These are phyloP conservation scores for Morelia viridis DNA, from an alignment of 2,797 vertebrate genomes.

Conservation along the genomic window DNA sequence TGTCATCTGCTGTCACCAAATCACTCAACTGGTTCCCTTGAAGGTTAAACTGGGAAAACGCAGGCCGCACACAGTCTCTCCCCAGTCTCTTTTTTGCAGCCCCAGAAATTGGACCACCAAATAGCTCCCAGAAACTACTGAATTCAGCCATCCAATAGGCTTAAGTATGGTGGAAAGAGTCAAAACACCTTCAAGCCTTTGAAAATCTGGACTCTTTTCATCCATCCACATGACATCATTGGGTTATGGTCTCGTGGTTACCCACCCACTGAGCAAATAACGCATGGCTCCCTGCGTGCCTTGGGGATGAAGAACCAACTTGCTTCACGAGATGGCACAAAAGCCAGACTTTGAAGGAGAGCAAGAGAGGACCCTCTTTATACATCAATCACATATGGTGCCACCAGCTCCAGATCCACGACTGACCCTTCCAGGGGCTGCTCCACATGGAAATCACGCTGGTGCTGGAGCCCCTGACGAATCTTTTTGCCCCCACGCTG, in stretches of 20 bases:
- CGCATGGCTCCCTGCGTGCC: background rate
- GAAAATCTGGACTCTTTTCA: background rate
- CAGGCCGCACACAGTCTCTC: background rate
- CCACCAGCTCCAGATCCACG: constrained; percentile 76
- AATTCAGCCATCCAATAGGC: background rate
- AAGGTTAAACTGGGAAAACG: background rate
- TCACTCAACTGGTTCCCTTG: background rate
- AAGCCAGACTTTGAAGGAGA: background rate
- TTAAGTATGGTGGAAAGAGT: background rate
- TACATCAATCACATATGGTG: constrained; percentile 50
- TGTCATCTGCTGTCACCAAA: background rate
- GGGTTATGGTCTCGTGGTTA: background rate
- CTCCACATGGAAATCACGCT: constrained; percentile 81
- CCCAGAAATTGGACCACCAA: background rate
- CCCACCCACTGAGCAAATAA: background rate
- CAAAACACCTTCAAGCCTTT: background rate
- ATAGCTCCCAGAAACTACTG: background rate
- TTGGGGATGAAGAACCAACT: background rate
- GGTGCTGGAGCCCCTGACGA: constrained; percentile 75
- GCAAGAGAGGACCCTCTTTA: constrained; percentile 13
- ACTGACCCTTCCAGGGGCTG: constrained; percentile 79
- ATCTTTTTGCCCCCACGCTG: constrained; percentile 76
- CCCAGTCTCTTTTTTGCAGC: background rate
- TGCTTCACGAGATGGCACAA: background rate
- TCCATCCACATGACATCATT: background rate